Evolutionary conservation across 2,113 vertebrate species (phyloP).

Genomic region (Pterocles orientalis): DNA sequence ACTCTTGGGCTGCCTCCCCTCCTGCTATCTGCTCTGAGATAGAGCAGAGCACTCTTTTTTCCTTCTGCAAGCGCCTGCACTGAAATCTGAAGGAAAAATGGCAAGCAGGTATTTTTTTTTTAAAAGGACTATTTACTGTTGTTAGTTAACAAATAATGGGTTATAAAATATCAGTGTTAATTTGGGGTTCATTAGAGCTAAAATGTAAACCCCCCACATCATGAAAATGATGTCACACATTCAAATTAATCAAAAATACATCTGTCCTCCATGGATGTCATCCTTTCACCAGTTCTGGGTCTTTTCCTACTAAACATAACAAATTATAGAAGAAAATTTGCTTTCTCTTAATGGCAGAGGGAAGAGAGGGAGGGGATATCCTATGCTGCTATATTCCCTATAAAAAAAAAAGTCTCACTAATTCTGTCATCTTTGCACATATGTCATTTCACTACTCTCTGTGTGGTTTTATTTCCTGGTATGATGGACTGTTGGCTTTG

Average conservation of each 20-base stretch:
- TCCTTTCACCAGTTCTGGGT: neutral
- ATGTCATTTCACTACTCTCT: neutral
- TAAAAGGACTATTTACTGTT: neutral
- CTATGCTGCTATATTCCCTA: neutral
- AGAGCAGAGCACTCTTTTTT: neutral
- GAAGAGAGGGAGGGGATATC: neutral
- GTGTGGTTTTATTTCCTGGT: neutral
- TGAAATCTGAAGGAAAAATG: neutral
- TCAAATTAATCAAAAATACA: neutral
- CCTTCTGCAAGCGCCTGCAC: neutral
- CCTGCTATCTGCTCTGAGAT: neutral
- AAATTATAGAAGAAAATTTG: neutral
- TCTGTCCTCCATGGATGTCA: neutral
- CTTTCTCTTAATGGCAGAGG: neutral
- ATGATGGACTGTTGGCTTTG: neutral
- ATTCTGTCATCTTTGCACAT: neutral
- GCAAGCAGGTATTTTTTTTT: neutral
- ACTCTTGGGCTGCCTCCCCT: neutral
- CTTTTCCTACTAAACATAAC: neutral
- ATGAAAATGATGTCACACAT: neutral
- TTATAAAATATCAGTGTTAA: conserved; percentile 4
- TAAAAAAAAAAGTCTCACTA: neutral
- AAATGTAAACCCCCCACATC: fast-evolving
- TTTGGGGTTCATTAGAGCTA: neutral
- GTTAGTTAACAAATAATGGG: neutral